Percentiles rank a stretch among this genome's conserved stretches.
phyloP scores from a whole-genome alignment of 2,113 vertebrate species.

The Cyanoderma ruficeps region DNA sequence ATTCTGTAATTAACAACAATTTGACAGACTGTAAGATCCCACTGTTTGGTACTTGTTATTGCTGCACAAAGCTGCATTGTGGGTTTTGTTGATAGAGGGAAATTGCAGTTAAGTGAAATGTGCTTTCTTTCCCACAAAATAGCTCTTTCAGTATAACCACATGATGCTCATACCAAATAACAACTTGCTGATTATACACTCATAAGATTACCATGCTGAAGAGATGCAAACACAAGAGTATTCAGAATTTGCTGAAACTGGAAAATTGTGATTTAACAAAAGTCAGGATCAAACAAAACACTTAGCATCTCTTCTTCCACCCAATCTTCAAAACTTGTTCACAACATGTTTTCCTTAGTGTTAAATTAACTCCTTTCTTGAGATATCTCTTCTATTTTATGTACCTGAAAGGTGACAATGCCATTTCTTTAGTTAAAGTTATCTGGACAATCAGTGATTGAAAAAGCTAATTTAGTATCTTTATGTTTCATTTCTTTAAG shows the following conservation, averaged over 20 bases:
- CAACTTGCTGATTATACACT: constrained; percentile 31
- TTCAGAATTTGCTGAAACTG: constrained; percentile 20
- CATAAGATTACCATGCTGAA: not conserved
- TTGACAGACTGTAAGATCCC: constrained; percentile 53
- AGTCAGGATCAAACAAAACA: not conserved
- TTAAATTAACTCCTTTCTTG: not conserved
- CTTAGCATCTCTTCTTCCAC: not conserved
- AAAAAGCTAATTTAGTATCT: not conserved
- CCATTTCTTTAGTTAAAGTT: not conserved
- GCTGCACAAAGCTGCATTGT: constrained; percentile 39
- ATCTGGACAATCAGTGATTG: not conserved
- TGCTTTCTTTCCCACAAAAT: constrained; percentile 5
- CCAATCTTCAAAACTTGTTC: not conserved
- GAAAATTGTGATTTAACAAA: constrained; percentile 8
- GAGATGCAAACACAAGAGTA: not conserved
- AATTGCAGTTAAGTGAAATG: constrained; percentile 41
- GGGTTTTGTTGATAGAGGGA: constrained; percentile 22
- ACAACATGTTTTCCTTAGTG: not conserved
- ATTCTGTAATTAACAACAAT: constrained; percentile 57
- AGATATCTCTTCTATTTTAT: not conserved
- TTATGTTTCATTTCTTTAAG: not conserved
- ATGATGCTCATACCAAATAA: constrained; percentile 35
- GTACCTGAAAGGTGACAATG: not conserved
- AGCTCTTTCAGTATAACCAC: constrained; percentile 16
- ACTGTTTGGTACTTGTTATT: constrained; percentile 39